Evolutionary conservation across 2,797 vertebrate species (phyloP), one percentile per base, ranked within the genome.

Genomic region (Ataeniobius toweri): DNA sequence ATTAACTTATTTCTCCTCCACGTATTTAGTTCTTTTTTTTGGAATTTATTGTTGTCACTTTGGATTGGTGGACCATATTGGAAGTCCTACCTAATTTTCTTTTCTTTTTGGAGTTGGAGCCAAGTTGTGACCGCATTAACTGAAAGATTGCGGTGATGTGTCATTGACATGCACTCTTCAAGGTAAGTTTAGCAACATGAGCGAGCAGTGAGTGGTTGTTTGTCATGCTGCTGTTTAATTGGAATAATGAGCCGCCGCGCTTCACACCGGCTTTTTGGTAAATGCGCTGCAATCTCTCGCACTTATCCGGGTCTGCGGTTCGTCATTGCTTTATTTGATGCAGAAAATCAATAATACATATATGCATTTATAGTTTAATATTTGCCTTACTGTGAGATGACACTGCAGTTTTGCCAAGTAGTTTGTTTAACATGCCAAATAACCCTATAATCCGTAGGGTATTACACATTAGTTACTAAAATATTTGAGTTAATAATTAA

Each of bases 111-210:
- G 20, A 58, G 31, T 58, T 39, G 63, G 13, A 51, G 9, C 8
- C 13, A 51, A 36, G 16, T 24, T 72, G 56, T 12, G 46, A 51
- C 7, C 44, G 55, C 31, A n/a, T 48, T 44, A 26, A 16, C 26
- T 16, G 12, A 48, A 44, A 69, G 36, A 31, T 22, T 20, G 31
- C 65, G 56, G 79, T 73, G 79, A 93, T 90, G 91, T 55, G 56
- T 46, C 59, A 56, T 77, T 93, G 85, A 91, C 80, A 92, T 93
- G 93, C 70, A 83, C 73, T 71, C 77, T 51, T 82, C 82, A 78
- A 91, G 93, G 93, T 94, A 44, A 89, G 93, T 13, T 3, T 41
- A 61, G 55, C 50, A 13, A 41, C n/a, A 18, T 18, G 39, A 46
- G 59, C 36, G 55, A 2, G 13, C 28, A 36, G 51, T 13, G 58